Evolutionary conservation across 2,797 vertebrate species (phyloP), one percentile per base, ranked within the genome.

Genomic region (Tapirus indicus): DNA sequence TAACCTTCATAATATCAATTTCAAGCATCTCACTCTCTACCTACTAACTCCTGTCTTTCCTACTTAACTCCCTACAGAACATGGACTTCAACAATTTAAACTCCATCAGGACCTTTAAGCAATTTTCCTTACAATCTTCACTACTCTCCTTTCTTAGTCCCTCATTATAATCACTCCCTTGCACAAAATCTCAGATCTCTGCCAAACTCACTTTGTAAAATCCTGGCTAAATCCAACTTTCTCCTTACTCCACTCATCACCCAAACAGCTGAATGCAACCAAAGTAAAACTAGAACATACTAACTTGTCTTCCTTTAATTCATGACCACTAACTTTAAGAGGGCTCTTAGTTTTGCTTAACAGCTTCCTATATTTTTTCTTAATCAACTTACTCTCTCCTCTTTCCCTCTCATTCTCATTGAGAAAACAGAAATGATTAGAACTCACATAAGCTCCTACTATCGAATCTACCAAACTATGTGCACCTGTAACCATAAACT

Each of bases 121-220:
- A 64, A 72, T 79, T 78, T 64, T 72, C 49, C 25, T 54, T 47
- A 72, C 2, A 62, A 60, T 56, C 35, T 84, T 78, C 23, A 64
- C 23, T 62, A 18, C 29, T 25, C 13, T 69, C 12, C 52, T 77
- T 77, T 13, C 13, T 58, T 77, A 62, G 35, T 12, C 18, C 85
- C 62, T 56, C 41, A 47, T 71, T 90, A 44, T 52, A 77, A 95
- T 14, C 20, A 90, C 5, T 38, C 27, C 20, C 16, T 69, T 85
- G 38, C 10, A 32, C 41, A 77, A 56, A 88, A 11, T 93, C 82
- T 82, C 74, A 87, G 74, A 64, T 72, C 75, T 80, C 56, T 87
- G 25, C 49, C 75, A 84, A 95, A 85, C 71, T 69, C 52, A 92
- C 47, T 82, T 82, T 56, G 47, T 74, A 88, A 82, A 92, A 74